Evolutionary conservation across 2,113 vertebrate species (phyloP).

Genomic region (Morone saxatilis): DNA sequence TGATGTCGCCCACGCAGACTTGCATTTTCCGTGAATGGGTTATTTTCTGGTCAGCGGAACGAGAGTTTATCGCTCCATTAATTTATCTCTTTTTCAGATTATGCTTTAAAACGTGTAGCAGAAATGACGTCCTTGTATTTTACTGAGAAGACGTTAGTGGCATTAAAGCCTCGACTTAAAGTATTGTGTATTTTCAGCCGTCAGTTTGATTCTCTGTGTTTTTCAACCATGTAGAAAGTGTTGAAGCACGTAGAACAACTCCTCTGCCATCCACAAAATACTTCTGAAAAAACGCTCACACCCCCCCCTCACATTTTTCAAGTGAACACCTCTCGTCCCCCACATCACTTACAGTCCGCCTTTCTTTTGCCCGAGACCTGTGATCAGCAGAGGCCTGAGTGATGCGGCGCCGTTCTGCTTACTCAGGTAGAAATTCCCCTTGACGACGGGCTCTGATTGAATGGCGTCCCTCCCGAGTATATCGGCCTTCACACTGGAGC

Average conservation of each 20-base stretch:
- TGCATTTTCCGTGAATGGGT: constrained; percentile 20
- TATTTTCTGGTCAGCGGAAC: constrained; percentile 32
- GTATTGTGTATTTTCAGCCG: not conserved
- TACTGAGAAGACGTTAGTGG: not conserved
- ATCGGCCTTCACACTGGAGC: constrained; percentile 33
- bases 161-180: not conserved
- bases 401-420: constrained; percentile 69
- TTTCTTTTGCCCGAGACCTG: constrained; percentile 40
- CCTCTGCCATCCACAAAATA: constrained; percentile 3
- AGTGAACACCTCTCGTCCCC: not conserved
- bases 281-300: not conserved
- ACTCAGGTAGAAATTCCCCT: constrained; percentile 70
- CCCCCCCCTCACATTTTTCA: not conserved
- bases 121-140: not conserved
- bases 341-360: not conserved
- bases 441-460: constrained; percentile 64
- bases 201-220: not conserved
- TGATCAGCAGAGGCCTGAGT: constrained; percentile 59
- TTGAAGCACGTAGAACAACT: not conserved
- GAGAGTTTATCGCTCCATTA: constrained; percentile 9
- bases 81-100: not conserved
- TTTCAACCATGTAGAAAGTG: not conserved
- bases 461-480: constrained; percentile 49
- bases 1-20: constrained; percentile 36
- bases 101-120: not conserved